Base-by-base conservation (phyloP, 2,888 invertebrate genomes). In the Belgica antarctica region DNA sequence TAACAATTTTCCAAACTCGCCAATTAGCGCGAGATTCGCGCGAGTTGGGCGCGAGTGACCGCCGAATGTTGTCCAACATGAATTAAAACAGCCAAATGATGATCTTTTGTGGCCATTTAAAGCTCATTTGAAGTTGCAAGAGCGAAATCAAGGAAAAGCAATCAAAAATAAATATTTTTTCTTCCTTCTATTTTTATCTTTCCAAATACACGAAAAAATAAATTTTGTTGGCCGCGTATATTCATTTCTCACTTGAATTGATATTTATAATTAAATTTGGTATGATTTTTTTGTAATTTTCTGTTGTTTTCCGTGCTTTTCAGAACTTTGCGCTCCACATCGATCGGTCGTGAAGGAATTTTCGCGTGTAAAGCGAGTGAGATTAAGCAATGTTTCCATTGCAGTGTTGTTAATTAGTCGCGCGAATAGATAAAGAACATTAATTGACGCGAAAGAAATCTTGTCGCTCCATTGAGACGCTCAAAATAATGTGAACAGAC, bases 181-280 rank as follows among this genome's bases (percentile, higher is more conserved):
- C 27, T 57, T 57, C 31, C 68, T 57, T 68, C 68, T 68, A 68
- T 68, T 68, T 68, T 68, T 68, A 68, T 68, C 68, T 68, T 68
- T 68, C 68, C 68, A 52, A 68, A 68, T 66, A 47, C 28, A 57
- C 27, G 57, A 57, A 68, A 47, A 57, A 68, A 52, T 28, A 46
- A 52, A 68, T 28, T n/a, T 68, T 68, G 25, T 22, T 59, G 68
- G 57, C 68, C 57, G 68, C 68, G 47, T 31, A 19, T 52, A 22
- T 68, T 68, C 47, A 46, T 57, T 52, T 28, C 68, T 52, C 68
- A 22, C n/a, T 66, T 17, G 47, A 46, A 65, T 52, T 68, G 68
- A 68, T 68, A 68, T 68, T 68, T 68, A 68, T 68, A 68, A 68
- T 68, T 68, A 68, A 57, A 34, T 68, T 68, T 57, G 68, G 68